phyloP scores from a whole-genome alignment of 1,140 invertebrate species.

The Mercenaria mercenaria region DNA sequence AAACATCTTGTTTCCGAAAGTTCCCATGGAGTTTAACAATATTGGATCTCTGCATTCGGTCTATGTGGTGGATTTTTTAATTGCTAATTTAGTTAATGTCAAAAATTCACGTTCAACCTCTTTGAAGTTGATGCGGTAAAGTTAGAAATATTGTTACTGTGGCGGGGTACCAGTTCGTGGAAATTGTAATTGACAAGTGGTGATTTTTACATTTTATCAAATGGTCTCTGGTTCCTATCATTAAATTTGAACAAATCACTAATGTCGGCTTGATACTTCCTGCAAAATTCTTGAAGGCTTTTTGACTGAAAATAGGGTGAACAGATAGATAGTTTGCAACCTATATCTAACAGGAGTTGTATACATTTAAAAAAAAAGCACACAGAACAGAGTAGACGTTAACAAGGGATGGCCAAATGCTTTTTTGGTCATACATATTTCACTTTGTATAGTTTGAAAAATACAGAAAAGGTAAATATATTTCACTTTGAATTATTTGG shows the following conservation, averaged over 20 bases:
- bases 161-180: conserved; percentile 8
- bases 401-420: no score
- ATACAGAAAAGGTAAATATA: no score
- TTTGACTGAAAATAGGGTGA: neutral
- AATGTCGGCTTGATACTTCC: conserved; percentile 1
- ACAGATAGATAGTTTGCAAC: no score
- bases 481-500: no score
- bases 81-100: conserved; percentile 64
- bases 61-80: conserved; percentile 41
- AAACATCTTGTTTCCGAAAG: conserved; percentile 31
- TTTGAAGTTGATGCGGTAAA: conserved; percentile 39
- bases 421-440: no score
- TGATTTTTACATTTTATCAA: conserved; percentile 34
- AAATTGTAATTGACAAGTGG: conserved; percentile 45
- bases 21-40: conserved; percentile 48
- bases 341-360: no score
- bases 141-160: conserved; percentile 10
- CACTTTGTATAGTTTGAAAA: no score
- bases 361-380: no score
- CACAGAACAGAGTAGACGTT: no score
- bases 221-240: conserved; percentile 40
- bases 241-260: neutral
- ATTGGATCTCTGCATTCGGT: conserved; percentile 37
- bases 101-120: neutral
- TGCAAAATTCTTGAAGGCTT: neutral